These are phyloP conservation scores for Rhyzopertha dominica DNA, from an alignment of 1,140 invertebrate genomes.

Conservation along the genomic window DNA sequence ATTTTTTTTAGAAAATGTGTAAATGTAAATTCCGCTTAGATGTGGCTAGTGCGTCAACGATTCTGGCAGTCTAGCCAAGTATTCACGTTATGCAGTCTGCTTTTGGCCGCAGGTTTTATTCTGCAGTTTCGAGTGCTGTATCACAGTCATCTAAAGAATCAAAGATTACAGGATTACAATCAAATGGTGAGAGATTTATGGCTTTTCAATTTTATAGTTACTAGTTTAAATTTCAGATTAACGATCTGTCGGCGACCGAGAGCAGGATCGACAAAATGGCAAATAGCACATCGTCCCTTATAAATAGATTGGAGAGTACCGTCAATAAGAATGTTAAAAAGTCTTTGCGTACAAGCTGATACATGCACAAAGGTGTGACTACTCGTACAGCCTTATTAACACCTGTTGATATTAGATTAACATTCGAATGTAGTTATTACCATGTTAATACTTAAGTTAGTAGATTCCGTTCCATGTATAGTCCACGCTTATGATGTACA, in stretches of 20 bases:
- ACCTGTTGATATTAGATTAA: not conserved
- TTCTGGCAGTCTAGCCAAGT: conserved; percentile 34
- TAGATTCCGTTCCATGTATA: not conserved
- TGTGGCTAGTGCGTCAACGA: no score
- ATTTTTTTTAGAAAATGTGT: no score
- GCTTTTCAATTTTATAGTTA: conserved; percentile 6
- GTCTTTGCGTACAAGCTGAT: conserved; percentile 39
- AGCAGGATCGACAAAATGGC: conserved; percentile 47
- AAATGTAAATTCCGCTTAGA: no score
- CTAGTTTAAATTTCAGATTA: conserved; percentile 45
- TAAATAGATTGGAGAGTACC: conserved; percentile 39
- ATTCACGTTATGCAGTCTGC: conserved; percentile 28
- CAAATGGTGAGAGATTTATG: conserved; percentile 46
- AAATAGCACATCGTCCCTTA: conserved; percentile 38
- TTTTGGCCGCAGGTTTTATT: conserved; percentile 30
- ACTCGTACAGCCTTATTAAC: conserved; percentile 18
- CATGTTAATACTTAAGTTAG: not conserved
- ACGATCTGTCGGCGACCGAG: conserved; percentile 49
- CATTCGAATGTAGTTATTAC: not conserved
- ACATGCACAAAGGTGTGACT: conserved; percentile 41
- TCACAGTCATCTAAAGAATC: conserved; percentile 32
- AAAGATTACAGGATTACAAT: conserved; percentile 36
- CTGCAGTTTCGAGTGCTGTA: conserved; percentile 33
- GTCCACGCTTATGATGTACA: not conserved
- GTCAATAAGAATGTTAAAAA: conserved; percentile 42